Conservation (phyloP, 53 echinoderm and acorn worm species). For the Apostichopus leukothele region DNA sequence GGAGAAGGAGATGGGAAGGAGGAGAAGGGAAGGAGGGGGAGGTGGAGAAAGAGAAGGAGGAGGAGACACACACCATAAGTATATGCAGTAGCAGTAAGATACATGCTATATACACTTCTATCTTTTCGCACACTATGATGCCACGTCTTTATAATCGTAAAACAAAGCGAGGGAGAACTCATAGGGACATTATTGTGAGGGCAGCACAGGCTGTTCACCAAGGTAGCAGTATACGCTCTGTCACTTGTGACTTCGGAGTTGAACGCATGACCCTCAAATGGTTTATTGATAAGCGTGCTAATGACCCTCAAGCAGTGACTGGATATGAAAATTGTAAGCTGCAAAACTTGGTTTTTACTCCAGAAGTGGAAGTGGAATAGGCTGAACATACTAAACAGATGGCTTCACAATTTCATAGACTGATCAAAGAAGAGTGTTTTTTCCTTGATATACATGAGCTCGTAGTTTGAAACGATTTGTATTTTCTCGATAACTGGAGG, state of each 20-base stretch:
- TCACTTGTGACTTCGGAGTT: not conserved
- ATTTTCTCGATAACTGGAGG: not conserved
- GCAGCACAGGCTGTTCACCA: not conserved
- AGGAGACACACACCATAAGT: no score
- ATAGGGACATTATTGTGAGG: not conserved
- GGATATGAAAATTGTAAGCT: not conserved
- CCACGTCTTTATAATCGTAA: not conserved
- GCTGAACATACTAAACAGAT: not conserved
- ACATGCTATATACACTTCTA: not conserved
- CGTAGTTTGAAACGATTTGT: not conserved
- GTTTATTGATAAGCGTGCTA: not conserved
- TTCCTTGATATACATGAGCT: not conserved
- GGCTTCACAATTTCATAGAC: constrained; percentile 7
- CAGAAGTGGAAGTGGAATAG: not conserved
- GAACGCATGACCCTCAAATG: constrained; percentile 15
- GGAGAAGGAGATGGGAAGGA: no score
- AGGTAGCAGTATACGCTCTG: constrained; percentile 23
- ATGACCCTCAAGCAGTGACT: not conserved
- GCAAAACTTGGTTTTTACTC: constrained; percentile 5
- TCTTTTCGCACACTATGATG: not conserved
- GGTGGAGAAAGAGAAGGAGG: not conserved
- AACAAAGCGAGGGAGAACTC: constrained; percentile 1
- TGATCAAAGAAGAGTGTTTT: not conserved
- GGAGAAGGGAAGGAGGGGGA: not conserved
- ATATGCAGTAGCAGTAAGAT: no score